These are phyloP conservation scores for Porites lobata DNA, from an alignment of 92 coral and sea anemone genomes.

Conservation along the genomic window DNA sequence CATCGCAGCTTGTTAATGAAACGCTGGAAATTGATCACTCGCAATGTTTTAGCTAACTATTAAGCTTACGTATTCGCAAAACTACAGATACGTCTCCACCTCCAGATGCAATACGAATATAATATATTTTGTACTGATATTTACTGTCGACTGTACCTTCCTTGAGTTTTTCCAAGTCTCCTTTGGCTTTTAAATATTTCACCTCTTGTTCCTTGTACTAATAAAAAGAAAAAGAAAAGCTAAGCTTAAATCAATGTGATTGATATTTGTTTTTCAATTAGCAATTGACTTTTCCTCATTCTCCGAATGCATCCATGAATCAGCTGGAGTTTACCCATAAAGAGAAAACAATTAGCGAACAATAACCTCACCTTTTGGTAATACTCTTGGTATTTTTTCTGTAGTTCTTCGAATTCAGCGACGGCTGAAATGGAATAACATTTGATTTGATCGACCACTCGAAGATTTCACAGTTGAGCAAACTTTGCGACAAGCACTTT, in stretches of 20 bases:
- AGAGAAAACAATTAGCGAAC: constrained; percentile 14
- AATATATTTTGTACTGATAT: neutral
- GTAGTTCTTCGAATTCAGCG: constrained; percentile 87
- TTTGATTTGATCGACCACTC: neutral
- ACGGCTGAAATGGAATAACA: constrained; percentile 71
- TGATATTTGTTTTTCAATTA: constrained; percentile 10
- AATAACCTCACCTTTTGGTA: constrained; percentile 81
- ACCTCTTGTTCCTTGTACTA: constrained; percentile 89
- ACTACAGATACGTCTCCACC: neutral
- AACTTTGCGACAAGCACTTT: neutral
- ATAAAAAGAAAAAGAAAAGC: constrained; percentile 5
- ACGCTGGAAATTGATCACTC: constrained; percentile 3
- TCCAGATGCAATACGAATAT: neutral
- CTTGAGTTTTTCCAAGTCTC: constrained; percentile 91
- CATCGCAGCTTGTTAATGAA: too few relatives aligned
- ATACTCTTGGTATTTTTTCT: constrained; percentile 84
- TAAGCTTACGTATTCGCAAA: neutral
- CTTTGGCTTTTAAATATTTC: constrained; percentile 84
- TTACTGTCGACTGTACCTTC: constrained; percentile 64
- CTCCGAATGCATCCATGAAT: constrained; percentile 14
- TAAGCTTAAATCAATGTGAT: too few relatives aligned
- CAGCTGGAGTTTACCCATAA: constrained; percentile 29
- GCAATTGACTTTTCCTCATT: constrained; percentile 4
- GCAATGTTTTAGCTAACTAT: too few relatives aligned
- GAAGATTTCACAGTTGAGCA: constrained; percentile 27